Evolutionary conservation across 23 tunicate genomes (phyloP).

Genomic region (Phallusia fumigata): DNA sequence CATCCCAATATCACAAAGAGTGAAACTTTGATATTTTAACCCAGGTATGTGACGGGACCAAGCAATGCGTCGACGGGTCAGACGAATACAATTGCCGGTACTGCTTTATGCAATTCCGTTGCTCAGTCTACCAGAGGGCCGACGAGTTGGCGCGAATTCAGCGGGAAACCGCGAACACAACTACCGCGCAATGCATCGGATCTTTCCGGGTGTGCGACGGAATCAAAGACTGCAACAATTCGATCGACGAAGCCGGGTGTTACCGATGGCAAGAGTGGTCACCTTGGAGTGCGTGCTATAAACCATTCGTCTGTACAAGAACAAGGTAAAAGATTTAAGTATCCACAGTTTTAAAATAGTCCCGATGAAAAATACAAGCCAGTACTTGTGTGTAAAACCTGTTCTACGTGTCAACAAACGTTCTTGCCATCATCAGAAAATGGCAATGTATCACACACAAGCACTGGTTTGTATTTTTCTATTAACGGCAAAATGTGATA

Average conservation of each 20-base stretch:
- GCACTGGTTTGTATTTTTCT: no score
- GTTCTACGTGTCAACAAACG: no score
- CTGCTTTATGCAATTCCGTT: conserved; percentile 76
- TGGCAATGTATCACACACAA: no score
- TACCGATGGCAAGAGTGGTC: conserved; percentile 76
- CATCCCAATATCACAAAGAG: no score
- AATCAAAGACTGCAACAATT: conserved; percentile 41
- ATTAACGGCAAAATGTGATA: no score
- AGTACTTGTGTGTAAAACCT: no score
- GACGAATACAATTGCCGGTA: conserved; percentile 78
- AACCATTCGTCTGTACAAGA: conserved; percentile 40
- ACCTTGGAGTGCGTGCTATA: conserved; percentile 60
- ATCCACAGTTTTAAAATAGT: no score
- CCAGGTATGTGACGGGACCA: conserved; percentile 82
- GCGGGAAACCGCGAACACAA: conserved; percentile 20
- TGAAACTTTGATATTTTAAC: no score
- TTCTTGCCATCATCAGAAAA: no score
- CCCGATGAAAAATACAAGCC: no score
- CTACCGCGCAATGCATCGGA: conserved; percentile 75
- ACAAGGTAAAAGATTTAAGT: no score
- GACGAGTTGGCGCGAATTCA: background rate
- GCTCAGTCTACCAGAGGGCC: conserved; percentile 38
- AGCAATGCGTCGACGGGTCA: conserved; percentile 84
- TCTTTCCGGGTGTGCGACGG: conserved; percentile 83
- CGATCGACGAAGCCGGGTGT: conserved; percentile 52